Percentiles rank a stretch among this genome's conserved stretches.
These are phyloP conservation scores for Esox masquinongy DNA, from an alignment of 2,797 vertebrate species.

Conservation along the genomic window DNA sequence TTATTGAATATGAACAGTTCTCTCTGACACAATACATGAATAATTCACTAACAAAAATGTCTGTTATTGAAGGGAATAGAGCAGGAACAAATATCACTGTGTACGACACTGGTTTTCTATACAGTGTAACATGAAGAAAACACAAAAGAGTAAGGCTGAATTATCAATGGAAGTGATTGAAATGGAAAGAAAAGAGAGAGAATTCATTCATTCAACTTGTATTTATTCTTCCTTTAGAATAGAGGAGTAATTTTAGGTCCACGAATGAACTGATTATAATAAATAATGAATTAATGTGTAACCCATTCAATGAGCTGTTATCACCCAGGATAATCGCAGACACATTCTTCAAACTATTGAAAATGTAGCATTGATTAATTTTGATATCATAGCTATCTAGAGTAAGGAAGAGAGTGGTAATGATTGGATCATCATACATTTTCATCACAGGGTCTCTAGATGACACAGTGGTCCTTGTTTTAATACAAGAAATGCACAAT, in stretches of 20 bases:
- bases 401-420: neutral
- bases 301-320: neutral
- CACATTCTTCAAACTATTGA: neutral
- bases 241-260: neutral
- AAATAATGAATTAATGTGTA: neutral
- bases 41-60: neutral
- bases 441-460: neutral
- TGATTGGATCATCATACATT: neutral
- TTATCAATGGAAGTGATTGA: neutral
- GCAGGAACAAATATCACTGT: neutral
- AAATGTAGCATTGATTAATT: neutral
- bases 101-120: neutral
- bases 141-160: neutral
- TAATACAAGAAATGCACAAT: neutral
- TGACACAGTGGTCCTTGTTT: neutral
- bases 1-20: neutral
- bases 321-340: neutral
- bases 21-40: neutral
- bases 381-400: neutral
- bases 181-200: neutral
- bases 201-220: neutral
- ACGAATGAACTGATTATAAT: neutral
- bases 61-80: neutral
- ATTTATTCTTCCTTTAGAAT: neutral
- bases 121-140: neutral